Percentiles rank a stretch among this genome's conserved stretches.
These are phyloP conservation scores for Engraulis encrasicolus DNA, from an alignment of 2,113 vertebrate genomes.

Conservation along the genomic window DNA sequence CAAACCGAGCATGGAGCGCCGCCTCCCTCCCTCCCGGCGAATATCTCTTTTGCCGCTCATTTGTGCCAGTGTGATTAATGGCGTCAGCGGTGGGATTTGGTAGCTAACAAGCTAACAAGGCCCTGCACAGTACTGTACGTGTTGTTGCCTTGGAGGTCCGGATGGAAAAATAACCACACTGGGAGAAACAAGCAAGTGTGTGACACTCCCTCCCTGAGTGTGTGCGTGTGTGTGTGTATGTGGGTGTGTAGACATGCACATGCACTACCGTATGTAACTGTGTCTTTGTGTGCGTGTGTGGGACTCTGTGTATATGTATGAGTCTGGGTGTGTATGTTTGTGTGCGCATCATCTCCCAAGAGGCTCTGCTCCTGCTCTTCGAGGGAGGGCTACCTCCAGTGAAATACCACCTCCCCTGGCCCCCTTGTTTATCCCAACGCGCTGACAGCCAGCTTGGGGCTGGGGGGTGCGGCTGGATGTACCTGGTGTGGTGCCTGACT, in stretches of 20 bases:
- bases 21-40: constrained; percentile 65
- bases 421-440: constrained; percentile 2
- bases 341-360: constrained; percentile 58
- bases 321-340: neutral
- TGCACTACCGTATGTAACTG: too few species aligned
- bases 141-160: constrained; percentile 69
- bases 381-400: constrained; percentile 60
- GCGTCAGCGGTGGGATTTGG: constrained; percentile 71
- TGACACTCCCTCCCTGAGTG: neutral
- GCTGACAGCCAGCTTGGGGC: neutral
- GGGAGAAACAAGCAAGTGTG: constrained; percentile 59
- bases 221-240: too few species aligned
- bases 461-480: neutral
- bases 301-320: too few species aligned
- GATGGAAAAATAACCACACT: constrained; percentile 41
- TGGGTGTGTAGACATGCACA: too few species aligned
- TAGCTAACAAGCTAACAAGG: constrained; percentile 73
- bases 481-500: neutral
- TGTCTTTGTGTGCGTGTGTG: neutral
- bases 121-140: too few species aligned
- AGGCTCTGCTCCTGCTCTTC: constrained; percentile 45
- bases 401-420: neutral
- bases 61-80: constrained; percentile 75
- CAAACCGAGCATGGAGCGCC: constrained; percentile 72
- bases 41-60: constrained; percentile 56